Conservation (phyloP, 2,888 invertebrate genomes). For the Kuschelorhynchus macadamiae region DNA sequence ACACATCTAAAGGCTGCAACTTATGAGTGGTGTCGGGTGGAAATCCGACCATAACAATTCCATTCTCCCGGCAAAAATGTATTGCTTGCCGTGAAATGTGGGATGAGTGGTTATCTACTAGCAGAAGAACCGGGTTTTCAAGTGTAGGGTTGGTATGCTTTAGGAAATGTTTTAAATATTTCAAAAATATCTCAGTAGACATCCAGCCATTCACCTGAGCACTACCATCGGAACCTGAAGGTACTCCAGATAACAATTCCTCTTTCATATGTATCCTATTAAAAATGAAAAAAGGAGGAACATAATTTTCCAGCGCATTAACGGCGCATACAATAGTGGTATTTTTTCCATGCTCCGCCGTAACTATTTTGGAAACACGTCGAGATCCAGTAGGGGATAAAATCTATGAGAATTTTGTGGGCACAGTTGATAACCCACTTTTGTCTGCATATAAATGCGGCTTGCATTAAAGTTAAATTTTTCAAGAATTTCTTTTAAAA, state of each 20-base stretch:
- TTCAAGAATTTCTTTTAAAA: no score
- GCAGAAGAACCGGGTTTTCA: not conserved
- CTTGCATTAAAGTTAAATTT: no score
- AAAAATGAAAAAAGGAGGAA: not conserved
- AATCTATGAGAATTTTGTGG: not conserved
- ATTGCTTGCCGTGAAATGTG: no score
- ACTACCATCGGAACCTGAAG: not conserved
- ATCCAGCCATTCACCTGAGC: slow-evolving; percentile 5
- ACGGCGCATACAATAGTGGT: slow-evolving; percentile 8
- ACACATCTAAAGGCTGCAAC: slow-evolving; percentile 1
- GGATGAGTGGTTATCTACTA: not conserved
- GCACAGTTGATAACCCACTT: not conserved
- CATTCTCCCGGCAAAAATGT: not conserved
- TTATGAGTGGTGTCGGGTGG: not conserved
- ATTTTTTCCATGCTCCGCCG: slow-evolving; percentile 8
- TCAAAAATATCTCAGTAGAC: slow-evolving; percentile 7
- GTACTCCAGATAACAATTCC: not conserved
- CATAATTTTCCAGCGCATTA: slow-evolving; percentile 7
- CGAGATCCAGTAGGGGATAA: not conserved
- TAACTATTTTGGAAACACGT: slow-evolving; percentile 7
- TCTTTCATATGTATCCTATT: not conserved
- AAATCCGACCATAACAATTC: slow-evolving; percentile 15
- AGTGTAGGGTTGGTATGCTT: not conserved
- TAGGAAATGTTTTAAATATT: not conserved
- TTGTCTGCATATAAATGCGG: no score